Percentiles rank a stretch among this genome's conserved stretches.
Evolutionary conservation across 2,113 vertebrate genomes (phyloP).

Genomic region (Colinus virginianus): DNA sequence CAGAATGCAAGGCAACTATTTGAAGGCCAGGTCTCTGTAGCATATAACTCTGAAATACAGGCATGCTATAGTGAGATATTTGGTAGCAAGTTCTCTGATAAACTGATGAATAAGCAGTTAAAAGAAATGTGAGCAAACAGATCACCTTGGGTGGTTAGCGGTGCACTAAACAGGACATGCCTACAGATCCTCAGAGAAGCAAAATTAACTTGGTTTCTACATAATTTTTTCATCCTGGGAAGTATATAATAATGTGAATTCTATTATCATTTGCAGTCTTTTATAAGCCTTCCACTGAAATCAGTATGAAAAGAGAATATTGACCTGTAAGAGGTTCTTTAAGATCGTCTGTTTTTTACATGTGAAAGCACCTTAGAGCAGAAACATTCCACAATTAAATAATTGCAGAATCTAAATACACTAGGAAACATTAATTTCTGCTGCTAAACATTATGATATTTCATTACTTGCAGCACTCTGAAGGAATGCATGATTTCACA

Average conservation of each 20-base stretch:
- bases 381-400: neutral
- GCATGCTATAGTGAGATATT: neutral
- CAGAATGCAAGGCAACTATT: neutral
- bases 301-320: neutral
- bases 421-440: neutral
- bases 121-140: slow-evolving; percentile 27
- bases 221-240: neutral
- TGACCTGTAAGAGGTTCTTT: neutral
- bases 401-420: neutral
- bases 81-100: neutral
- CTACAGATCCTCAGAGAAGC: neutral
- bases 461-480: neutral
- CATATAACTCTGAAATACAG: neutral
- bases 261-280: neutral
- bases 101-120: neutral
- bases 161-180: rapidly evolving
- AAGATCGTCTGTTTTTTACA: neutral
- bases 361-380: neutral
- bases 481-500: neutral
- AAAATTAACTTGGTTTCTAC: neutral
- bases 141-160: neutral
- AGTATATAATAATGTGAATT: neutral
- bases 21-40: neutral
- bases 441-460: neutral
- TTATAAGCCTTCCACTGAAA: neutral